phyloP scores from a whole-genome alignment of 2,113 vertebrate species.

The Amphiprion ocellaris region DNA sequence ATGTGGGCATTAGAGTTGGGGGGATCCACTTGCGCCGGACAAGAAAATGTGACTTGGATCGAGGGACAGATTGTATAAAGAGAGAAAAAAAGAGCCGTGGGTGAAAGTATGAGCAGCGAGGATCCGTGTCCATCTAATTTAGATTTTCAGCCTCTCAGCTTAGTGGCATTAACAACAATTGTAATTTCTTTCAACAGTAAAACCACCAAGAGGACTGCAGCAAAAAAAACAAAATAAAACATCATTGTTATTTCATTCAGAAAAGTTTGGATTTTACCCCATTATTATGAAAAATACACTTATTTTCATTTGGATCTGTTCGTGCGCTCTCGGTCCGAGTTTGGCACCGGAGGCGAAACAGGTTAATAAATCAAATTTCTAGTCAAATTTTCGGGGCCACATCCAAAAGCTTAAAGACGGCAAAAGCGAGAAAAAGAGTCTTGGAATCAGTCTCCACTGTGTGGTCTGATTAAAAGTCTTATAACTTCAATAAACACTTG shows the following conservation, averaged over 20 bases:
- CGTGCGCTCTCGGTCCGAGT: not conserved
- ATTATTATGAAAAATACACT: not conserved
- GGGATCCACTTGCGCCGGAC: conserved; percentile 85
- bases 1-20: conserved; percentile 80
- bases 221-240: not conserved
- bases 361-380: conserved; percentile 42
- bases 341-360: conserved; percentile 10
- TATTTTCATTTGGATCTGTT: not conserved
- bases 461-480: conserved; percentile 59
- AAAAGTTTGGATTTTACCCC: conserved; percentile 62
- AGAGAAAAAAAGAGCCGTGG: conserved; percentile 38
- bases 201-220: conserved; percentile 50
- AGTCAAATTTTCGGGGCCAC: conserved; percentile 35
- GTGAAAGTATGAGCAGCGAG: conserved; percentile 38
- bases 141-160: conserved; percentile 48
- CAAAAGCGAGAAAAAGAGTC: not conserved
- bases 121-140: conserved; percentile 57
- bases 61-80: conserved; percentile 63
- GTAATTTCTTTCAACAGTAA: conserved; percentile 82
- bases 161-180: conserved; percentile 52
- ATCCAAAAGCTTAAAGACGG: not conserved
- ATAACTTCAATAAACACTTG: conserved; percentile 59
- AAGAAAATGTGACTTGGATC: conserved; percentile 72
- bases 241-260: conserved; percentile 25
- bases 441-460: conserved; percentile 25